Conservation (phyloP, 2,888 invertebrate species). For the Hetaerina titia region DNA sequence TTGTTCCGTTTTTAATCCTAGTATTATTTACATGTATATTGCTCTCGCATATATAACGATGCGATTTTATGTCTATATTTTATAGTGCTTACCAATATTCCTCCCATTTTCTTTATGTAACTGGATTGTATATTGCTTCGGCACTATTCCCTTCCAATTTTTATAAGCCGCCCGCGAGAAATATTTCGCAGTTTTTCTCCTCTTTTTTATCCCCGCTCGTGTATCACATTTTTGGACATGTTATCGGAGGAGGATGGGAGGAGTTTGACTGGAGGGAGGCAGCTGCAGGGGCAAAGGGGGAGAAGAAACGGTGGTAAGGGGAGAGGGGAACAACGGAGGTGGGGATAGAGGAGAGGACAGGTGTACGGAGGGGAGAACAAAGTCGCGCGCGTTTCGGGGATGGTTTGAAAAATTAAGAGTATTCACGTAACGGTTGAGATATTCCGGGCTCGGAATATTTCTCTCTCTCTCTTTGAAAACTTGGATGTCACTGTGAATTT, state of each 20-base stretch:
- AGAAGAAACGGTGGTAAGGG: background rate
- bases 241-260: background rate
- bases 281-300: background rate
- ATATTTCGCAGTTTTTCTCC: background rate
- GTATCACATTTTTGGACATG: background rate
- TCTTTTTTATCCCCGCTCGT: background rate
- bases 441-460: background rate
- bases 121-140: background rate
- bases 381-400: background rate
- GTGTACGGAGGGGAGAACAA: background rate
- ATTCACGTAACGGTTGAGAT: background rate
- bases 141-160: background rate
- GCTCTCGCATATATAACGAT: background rate
- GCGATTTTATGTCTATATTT: no score
- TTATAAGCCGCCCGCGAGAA: background rate
- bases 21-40: background rate
- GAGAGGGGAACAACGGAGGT: background rate
- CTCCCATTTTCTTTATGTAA: background rate
- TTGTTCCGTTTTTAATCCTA: no score
- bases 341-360: background rate
- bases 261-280: background rate
- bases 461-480: background rate
- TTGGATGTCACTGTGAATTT: background rate
- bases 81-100: no score
- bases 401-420: constrained; percentile 24